Conservation (phyloP, 2,888 invertebrate genomes). For the Drymonia ruficornis region DNA sequence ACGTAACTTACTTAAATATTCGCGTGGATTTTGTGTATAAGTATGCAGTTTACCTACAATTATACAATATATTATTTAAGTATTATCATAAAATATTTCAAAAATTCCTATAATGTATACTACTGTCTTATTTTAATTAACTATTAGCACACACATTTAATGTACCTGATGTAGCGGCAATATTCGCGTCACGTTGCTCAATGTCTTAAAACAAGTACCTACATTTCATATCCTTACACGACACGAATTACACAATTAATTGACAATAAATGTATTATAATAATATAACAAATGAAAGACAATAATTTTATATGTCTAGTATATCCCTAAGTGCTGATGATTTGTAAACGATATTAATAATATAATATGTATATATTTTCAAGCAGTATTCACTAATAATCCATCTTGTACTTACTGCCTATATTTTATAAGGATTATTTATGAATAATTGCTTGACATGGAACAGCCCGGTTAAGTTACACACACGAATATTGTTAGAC, state of each 20-base stretch:
- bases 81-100: background rate
- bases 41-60: background rate
- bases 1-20: conserved; percentile 30
- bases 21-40: conserved; percentile 12
- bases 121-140: conserved; percentile 23
- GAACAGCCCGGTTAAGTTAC: conserved; percentile 43
- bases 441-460: conserved; percentile 41
- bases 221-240: background rate
- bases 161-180: conserved; percentile 48
- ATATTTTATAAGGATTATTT: conserved; percentile 25
- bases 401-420: conserved; percentile 24
- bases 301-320: background rate
- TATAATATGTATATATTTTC: conserved; percentile 1
- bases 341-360: background rate
- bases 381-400: conserved; percentile 37
- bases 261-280: conserved; percentile 1
- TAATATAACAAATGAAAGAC: conserved; percentile 8
- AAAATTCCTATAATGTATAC: conserved; percentile 3
- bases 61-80: background rate
- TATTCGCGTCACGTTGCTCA: conserved; percentile 12
- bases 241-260: background rate
- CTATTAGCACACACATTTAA: conserved; percentile 42
- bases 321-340: background rate
- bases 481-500: conserved; percentile 51
- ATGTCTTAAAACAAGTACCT: background rate